Evolutionary conservation across 2,113 vertebrate genomes (phyloP).

Genomic region (Neolamprologus caudopunctatus): DNA sequence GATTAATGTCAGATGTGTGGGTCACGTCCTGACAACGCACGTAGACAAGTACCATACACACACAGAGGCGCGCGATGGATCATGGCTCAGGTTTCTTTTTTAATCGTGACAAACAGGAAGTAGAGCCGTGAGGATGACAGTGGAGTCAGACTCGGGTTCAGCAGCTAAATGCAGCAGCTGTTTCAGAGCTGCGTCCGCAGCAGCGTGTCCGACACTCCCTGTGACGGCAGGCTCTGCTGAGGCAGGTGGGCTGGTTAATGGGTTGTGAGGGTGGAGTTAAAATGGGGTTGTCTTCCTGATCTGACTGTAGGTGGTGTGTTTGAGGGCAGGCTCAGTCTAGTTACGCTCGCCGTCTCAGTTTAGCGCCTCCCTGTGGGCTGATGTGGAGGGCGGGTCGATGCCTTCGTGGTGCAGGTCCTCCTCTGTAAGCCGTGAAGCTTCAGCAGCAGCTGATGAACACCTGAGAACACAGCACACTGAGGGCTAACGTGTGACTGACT

Average conservation of each 20-base stretch:
- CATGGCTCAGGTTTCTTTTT: not conserved
- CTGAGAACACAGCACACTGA: slow-evolving; percentile 13
- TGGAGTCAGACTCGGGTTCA: not conserved
- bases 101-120: not conserved
- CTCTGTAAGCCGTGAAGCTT: slow-evolving; percentile 74
- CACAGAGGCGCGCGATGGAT: fast-evolving
- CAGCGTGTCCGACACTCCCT: not conserved
- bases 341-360: slow-evolving; percentile 1
- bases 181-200: fast-evolving
- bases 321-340: not conserved
- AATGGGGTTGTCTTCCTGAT: not conserved
- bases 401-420: slow-evolving; percentile 66
- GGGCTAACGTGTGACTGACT: not conserved
- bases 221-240: not conserved
- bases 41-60: not conserved
- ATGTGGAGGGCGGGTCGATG: slow-evolving; percentile 56
- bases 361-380: slow-evolving; percentile 34
- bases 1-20: not conserved
- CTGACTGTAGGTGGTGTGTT: not conserved
- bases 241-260: not conserved
- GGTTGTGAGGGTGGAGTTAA: not conserved
- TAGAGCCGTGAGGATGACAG: not conserved
- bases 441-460: slow-evolving; percentile 65
- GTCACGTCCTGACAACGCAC: not conserved
- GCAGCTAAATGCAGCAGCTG: not conserved